phyloP scores from a whole-genome alignment of 2,113 vertebrate genomes.

The Bambusicola thoracicus region DNA sequence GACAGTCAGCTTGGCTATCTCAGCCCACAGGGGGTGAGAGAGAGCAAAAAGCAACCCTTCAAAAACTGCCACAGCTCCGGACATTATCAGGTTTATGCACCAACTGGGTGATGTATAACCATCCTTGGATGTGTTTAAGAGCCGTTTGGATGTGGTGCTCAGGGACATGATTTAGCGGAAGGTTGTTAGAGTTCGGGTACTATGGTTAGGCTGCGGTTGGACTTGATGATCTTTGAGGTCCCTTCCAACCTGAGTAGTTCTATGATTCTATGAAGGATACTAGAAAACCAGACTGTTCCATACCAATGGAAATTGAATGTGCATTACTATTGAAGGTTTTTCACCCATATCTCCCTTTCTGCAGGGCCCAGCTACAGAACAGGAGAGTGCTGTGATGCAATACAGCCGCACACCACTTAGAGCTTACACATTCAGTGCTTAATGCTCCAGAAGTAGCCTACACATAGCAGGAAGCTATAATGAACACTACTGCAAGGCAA shows the following conservation, averaged over 20 bases:
- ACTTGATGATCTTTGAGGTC: no score
- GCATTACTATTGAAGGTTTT: background rate
- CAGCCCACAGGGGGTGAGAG: background rate
- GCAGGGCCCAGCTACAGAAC: background rate
- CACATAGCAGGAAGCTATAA: background rate
- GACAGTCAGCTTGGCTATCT: background rate
- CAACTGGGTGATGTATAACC: background rate
- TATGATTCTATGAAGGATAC: background rate
- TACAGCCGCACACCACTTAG: background rate
- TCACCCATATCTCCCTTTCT: background rate
- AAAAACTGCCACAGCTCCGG: background rate
- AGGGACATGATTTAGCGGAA: no score
- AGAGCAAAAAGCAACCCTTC: background rate
- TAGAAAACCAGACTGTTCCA: background rate
- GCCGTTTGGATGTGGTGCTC: no score
- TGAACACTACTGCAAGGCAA: background rate
- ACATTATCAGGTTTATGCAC: background rate
- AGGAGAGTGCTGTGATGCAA: background rate
- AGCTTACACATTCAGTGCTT: background rate
- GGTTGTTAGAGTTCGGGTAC: no score
- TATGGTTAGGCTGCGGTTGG: no score
- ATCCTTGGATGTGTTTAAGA: no score
- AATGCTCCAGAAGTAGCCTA: background rate
- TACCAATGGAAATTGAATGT: background rate
- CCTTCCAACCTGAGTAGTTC: no score